Evolutionary conservation across 2,797 vertebrate species (phyloP), one percentile per base, ranked within the genome.

Genomic region (Allobates femoralis): DNA sequence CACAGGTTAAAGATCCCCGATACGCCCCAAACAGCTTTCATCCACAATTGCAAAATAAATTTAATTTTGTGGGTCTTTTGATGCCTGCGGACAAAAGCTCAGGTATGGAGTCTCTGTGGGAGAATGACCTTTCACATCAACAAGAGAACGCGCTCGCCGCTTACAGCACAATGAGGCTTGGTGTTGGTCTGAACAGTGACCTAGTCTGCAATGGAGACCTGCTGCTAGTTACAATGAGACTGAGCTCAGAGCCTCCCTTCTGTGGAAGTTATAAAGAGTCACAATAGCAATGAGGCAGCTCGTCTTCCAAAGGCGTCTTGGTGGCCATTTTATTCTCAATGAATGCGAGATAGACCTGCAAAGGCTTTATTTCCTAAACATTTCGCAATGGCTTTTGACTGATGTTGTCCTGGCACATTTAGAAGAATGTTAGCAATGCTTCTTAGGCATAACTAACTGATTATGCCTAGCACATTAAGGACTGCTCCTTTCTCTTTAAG

Each of bases 381-480:
- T 81, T 89, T 75, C 50, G 67, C 34, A 18, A 0, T 89, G 53
- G 85, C 3, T n/a, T 89, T 89, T 88, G 83, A 89, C 62, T 90
- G 84, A 89, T 91, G 92, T 93, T 90, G 90, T 86, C 67, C 85
- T 81, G 87, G 87, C 91, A 90, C 91, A 94, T 94, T 94, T 92
- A 89, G 90, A 91, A 74, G 58, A 56, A 92, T 93, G 94, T 87
- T 81, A 87, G 85, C 66, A 73, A 95, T 95, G 93, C 93, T 93
- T 91, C 89, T 89, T 76, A 89, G 92, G 94, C 96, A 94, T 95
- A 93, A 91, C 95, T 93, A 96, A 96, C 95, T 94, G 95, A 96
- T 96, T 95, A 94, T 90, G 89, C 91, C 51, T 88, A 28, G 87
- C 83, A 90, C 89, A 89, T 69, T 67, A 76, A 67, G 50, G 67